Conservation (phyloP, 30 jellyfish, hydroid and myxozoan genomes). For the Thelohanellus kitauei region DNA sequence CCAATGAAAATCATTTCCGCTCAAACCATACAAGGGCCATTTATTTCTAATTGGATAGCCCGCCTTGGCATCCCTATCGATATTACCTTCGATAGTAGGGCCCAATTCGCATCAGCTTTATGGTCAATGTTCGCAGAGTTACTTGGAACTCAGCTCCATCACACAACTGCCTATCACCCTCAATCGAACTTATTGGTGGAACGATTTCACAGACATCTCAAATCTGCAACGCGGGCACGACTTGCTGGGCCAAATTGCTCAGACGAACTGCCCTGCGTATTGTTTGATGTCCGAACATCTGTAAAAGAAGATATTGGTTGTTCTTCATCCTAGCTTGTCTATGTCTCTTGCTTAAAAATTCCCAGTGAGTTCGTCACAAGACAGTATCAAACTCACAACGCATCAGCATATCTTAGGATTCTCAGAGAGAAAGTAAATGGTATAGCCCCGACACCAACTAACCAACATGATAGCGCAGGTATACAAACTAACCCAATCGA, state of each 20-base stretch:
- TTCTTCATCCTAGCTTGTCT: no score
- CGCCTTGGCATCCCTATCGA: slow-evolving; percentile 4
- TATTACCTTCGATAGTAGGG: slow-evolving; percentile 7
- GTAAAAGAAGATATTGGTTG: slow-evolving; percentile 4
- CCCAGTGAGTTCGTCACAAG: no score
- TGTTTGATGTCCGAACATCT: slow-evolving; percentile 8
- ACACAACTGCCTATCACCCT: slow-evolving; percentile 13
- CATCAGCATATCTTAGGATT: no score
- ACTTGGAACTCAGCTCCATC: no score
- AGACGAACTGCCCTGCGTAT: slow-evolving; percentile 6
- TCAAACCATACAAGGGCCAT: slow-evolving; percentile 1
- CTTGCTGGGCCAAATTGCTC: slow-evolving; percentile 3
- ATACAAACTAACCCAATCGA: no score
- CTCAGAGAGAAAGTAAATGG: no score
- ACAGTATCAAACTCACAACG: no score
- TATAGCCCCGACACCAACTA: no score
- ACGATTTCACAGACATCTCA: slow-evolving; percentile 11
- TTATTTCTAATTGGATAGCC: slow-evolving; percentile 1
- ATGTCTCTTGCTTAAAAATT: no score
- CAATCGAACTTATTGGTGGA: slow-evolving; percentile 4
- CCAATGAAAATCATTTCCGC: slow-evolving; percentile 4
- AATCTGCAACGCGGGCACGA: slow-evolving; percentile 6
- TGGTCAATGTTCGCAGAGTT: no score
- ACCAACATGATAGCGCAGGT: no score
- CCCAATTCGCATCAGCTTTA: slow-evolving; percentile 10